A percentile compares a stretch with the other conserved stretches of the same genome.
Conservation (phyloP, 2,888 invertebrate genomes). For the Pterostichus madidus region DNA sequence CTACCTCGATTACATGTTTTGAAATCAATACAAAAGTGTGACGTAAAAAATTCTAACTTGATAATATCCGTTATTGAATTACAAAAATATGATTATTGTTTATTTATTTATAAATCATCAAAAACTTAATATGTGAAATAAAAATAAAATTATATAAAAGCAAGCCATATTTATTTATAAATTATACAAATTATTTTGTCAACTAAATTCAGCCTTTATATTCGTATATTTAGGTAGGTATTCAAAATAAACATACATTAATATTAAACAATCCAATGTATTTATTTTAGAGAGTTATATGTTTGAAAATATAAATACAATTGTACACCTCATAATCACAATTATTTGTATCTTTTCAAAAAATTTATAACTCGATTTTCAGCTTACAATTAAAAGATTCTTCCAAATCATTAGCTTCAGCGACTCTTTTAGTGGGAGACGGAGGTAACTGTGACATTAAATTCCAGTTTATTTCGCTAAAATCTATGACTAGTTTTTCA, state of each 20-base stretch:
- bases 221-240: background rate
- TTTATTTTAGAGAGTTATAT: slow-evolving; percentile 87
- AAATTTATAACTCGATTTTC: slow-evolving; percentile 16
- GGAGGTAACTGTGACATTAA: slow-evolving; percentile 77
- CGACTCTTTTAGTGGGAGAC: slow-evolving; percentile 73
- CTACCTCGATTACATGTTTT: slow-evolving; percentile 34
- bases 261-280: background rate
- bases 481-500: slow-evolving; percentile 84
- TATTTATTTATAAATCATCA: slow-evolving; percentile 49
- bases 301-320: background rate
- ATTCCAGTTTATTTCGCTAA: slow-evolving; percentile 82
- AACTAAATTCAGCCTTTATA: too few relatives aligned
- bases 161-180: slow-evolving; percentile 24
- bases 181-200: background rate
- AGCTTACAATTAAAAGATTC: slow-evolving; percentile 34
- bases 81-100: slow-evolving; percentile 36
- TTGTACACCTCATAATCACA: slow-evolving; percentile 10
- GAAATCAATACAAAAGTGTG: slow-evolving; percentile 12
- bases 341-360: background rate
- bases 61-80: background rate
- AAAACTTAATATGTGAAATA: slow-evolving; percentile 38
- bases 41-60: background rate
- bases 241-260: background rate
- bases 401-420: background rate
- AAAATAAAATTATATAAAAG: slow-evolving; percentile 39